Evolutionary conservation across 2,888 invertebrate genomes (phyloP).

Genomic region (Melieria crassipennis): DNA sequence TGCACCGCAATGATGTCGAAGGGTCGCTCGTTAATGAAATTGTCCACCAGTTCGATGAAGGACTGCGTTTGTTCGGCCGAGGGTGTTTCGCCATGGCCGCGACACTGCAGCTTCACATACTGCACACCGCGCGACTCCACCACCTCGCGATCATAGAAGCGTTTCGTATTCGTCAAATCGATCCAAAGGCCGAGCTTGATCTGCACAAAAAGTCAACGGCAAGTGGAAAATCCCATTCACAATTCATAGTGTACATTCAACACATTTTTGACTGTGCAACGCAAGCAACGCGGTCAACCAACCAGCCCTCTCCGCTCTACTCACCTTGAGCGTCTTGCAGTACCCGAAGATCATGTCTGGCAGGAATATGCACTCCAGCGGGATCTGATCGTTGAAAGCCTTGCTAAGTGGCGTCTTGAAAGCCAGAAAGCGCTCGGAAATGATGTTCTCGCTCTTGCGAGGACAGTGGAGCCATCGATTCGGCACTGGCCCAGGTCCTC

Average conservation of each 20-base stretch:
- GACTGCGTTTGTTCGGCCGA: constrained; percentile 81
- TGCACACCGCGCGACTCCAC: constrained; percentile 80
- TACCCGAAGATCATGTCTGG: constrained; percentile 88
- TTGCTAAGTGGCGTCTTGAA: constrained; percentile 83
- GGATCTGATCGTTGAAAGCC: constrained; percentile 85
- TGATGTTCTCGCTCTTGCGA: constrained; percentile 77
- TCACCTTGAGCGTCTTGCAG: constrained; percentile 80
- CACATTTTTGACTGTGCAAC: too few species aligned
- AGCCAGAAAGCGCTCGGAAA: constrained; percentile 83
- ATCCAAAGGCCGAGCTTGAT: constrained; percentile 93
- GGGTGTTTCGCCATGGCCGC: constrained; percentile 94
- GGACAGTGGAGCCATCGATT: constrained; percentile 90
- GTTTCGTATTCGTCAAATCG: constrained; percentile 92
- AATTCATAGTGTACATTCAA: too few species aligned
- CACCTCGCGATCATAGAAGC: constrained; percentile 89
- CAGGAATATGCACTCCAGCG: constrained; percentile 83
- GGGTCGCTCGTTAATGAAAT: constrained; percentile 83
- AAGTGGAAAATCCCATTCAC: too few species aligned
- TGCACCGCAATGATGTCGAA: constrained; percentile 80
- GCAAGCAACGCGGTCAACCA: too few species aligned
- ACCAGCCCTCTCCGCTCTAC: constrained; percentile 38
- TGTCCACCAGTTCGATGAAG: constrained; percentile 84
- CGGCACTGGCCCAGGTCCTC: constrained; percentile 75
- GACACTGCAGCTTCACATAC: constrained; percentile 89
- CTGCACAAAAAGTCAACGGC: constrained; percentile 64